These are phyloP conservation scores for Eptatretus atami DNA, from an alignment of 2,797 vertebrate species.

Conservation along the genomic window DNA sequence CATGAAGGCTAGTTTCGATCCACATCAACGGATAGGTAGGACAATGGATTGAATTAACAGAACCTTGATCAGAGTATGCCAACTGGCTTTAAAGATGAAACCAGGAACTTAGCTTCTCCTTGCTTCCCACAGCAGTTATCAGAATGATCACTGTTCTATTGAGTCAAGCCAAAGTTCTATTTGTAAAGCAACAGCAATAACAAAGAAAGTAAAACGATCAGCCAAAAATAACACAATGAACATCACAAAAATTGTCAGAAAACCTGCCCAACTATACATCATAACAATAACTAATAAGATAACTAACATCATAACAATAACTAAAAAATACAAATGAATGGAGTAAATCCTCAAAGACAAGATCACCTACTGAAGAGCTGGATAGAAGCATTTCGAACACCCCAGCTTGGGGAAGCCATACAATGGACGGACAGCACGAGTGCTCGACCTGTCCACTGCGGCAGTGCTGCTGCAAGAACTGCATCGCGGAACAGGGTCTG, in stretches of 20 bases:
- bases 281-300: too few species aligned
- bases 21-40: too few species aligned
- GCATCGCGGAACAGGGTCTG: conserved; percentile 3
- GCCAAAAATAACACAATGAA: too few species aligned
- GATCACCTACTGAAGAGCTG: not conserved
- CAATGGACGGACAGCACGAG: not conserved
- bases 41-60: too few species aligned
- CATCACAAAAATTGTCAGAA: not conserved
- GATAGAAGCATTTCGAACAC: not conserved
- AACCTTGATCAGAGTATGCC: too few species aligned
- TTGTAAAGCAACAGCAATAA: conserved; percentile 16
- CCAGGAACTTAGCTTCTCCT: too few species aligned
- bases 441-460: not conserved
- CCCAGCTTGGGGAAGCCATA: conserved; percentile 1
- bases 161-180: conserved; percentile 27
- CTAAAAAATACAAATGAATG: too few species aligned
- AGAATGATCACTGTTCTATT: too few species aligned
- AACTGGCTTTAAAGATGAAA: too few species aligned
- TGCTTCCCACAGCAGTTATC: too few species aligned
- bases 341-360: too few species aligned
- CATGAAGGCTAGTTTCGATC: too few species aligned
- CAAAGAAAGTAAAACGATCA: conserved; percentile 6
- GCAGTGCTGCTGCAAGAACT: not conserved
- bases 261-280: not conserved
- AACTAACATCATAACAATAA: not conserved